Percentiles rank a stretch among this genome's conserved stretches.
Evolutionary conservation across 2,797 vertebrate genomes (phyloP).

Genomic region (Catharus ustulatus): DNA sequence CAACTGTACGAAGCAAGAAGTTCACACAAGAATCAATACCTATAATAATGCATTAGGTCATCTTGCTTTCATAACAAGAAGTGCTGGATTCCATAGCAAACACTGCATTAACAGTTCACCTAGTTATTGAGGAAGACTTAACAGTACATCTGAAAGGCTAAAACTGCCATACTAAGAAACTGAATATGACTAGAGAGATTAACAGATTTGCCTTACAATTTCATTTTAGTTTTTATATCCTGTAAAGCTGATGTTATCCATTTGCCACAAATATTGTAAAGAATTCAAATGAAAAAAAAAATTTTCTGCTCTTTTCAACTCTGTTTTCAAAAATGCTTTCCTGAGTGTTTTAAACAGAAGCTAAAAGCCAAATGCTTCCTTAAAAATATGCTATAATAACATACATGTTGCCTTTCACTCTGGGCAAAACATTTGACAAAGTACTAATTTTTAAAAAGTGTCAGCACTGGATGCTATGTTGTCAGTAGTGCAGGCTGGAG

Average conservation of each 20-base stretch:
- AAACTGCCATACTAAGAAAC: not conserved
- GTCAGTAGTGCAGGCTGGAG: not conserved
- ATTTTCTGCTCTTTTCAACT: constrained; percentile 1
- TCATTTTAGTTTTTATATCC: not conserved
- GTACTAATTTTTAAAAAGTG: not conserved
- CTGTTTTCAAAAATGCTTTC: not conserved
- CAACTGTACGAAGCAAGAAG: accelerated
- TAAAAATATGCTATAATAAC: not conserved
- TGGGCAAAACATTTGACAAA: not conserved
- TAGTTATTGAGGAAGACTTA: not conserved
- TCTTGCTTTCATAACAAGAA: not conserved
- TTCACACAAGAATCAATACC: not conserved
- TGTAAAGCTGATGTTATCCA: not conserved
- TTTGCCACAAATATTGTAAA: not conserved
- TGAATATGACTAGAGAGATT: not conserved
- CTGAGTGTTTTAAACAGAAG: not conserved
- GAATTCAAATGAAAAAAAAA: not conserved
- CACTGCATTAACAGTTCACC: not conserved
- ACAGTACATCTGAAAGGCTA: not conserved
- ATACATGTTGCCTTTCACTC: not conserved
- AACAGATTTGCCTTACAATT: not conserved
- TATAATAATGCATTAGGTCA: not conserved
- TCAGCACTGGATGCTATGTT: not conserved
- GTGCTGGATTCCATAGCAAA: not conserved
- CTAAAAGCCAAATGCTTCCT: not conserved